Evolutionary conservation across 2,113 vertebrate species (phyloP).

Genomic region (Onychostoma macrolepis): DNA sequence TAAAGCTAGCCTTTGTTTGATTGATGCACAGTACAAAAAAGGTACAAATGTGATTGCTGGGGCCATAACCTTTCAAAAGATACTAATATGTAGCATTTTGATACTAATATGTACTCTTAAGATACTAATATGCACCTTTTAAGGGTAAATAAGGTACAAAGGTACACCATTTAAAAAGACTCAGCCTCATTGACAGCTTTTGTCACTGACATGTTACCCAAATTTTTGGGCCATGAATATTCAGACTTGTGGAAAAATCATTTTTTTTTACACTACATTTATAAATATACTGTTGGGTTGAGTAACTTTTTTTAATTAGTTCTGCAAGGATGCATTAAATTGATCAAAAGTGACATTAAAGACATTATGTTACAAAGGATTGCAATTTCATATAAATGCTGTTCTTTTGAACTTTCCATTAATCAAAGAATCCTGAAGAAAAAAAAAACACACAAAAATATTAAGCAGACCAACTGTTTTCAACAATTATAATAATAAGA

Average conservation of each 20-base stretch:
- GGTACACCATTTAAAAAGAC: not conserved
- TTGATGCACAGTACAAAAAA: not conserved
- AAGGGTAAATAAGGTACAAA: not conserved
- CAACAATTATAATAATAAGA: not conserved
- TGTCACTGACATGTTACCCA: not conserved
- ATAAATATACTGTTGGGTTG: too few species aligned
- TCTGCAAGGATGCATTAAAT: not conserved
- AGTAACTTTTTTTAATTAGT: too few species aligned
- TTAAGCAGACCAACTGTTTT: not conserved
- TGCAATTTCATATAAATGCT: not conserved
- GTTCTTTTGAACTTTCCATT: not conserved
- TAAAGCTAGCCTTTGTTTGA: not conserved
- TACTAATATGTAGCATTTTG: not conserved
- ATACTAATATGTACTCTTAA: too few species aligned
- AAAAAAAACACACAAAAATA: not conserved
- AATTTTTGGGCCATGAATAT: not conserved
- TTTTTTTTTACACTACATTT: not conserved
- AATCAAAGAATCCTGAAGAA: not conserved
- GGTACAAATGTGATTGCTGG: not conserved
- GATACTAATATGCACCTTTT: not conserved
- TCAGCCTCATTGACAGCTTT: not conserved
- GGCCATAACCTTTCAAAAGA: not conserved
- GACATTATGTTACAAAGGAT: not conserved
- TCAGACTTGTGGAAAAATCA: not conserved
- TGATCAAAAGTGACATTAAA: too few species aligned